Conservation (phyloP, 2,888 invertebrate genomes). For the Chesias legatella region DNA sequence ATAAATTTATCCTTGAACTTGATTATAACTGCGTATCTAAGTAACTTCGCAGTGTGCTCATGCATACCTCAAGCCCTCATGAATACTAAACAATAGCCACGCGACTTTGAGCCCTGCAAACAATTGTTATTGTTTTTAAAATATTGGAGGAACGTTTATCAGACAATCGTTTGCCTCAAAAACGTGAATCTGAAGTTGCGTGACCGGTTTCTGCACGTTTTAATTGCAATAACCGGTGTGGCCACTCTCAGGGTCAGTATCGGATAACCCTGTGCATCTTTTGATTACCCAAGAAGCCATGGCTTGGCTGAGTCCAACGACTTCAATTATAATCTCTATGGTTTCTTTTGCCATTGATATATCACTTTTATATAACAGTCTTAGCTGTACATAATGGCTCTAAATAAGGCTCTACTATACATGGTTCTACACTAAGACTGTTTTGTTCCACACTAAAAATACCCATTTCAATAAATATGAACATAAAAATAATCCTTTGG, state of each 20-base stretch:
- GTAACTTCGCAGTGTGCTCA: not conserved
- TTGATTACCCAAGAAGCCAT: too few species aligned
- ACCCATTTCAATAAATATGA: too few species aligned
- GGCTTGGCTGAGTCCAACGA: too few species aligned
- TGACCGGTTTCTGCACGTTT: constrained; percentile 7
- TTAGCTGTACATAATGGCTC: too few species aligned
- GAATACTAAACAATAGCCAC: constrained; percentile 5
- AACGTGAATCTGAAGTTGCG: constrained; percentile 5
- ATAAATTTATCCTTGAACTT: constrained; percentile 22
- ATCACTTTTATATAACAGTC: too few species aligned
- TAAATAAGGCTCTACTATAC: too few species aligned
- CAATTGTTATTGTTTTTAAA: not conserved
- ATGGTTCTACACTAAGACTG: too few species aligned
- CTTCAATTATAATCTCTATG: too few species aligned
- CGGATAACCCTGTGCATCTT: not conserved
- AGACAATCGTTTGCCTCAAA: constrained; percentile 7
- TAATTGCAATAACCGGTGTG: constrained; percentile 1
- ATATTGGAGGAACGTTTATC: not conserved
- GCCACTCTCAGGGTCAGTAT: not conserved
- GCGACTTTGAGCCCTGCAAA: constrained; percentile 7
- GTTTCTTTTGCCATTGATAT: too few species aligned
- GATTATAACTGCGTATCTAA: constrained; percentile 20
- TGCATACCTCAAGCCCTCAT: constrained; percentile 9
- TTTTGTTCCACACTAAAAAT: too few species aligned
- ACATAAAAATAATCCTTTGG: too few species aligned